These are phyloP conservation scores for Takifugu flavidus DNA, from an alignment of 2,113 vertebrate species.

Conservation along the genomic window DNA sequence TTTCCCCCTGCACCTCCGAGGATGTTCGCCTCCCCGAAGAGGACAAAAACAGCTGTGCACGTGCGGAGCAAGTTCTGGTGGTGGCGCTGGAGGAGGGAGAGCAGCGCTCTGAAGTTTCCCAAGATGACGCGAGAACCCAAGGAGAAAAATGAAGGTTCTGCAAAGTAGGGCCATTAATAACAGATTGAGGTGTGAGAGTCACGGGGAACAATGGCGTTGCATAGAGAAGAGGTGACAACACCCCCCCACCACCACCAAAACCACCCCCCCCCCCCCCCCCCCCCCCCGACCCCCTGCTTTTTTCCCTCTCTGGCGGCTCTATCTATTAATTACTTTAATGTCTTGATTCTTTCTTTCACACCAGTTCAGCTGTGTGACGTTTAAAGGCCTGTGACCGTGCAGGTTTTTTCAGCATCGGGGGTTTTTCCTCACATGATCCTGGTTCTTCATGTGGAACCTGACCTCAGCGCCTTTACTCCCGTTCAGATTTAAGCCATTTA, in stretches of 20 bases:
- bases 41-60: conserved; percentile 3
- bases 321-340: conserved; percentile 77
- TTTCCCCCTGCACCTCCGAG: conserved; percentile 2
- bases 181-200: conserved; percentile 59
- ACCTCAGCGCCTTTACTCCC: no score
- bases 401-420: no score
- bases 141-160: conserved; percentile 56
- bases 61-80: background rate
- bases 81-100: background rate
- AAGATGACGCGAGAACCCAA: conserved; percentile 7
- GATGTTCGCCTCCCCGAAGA: conserved; percentile 1
- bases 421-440: no score
- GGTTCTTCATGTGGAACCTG: no score
- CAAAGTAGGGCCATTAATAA: conserved; percentile 73
- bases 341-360: conserved; percentile 72
- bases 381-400: conserved; percentile 43
- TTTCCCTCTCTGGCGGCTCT: conserved; percentile 58
- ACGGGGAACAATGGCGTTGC: conserved; percentile 76
- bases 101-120: conserved; percentile 25
- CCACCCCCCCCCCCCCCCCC: conserved; percentile 16
- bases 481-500: no score
- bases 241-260: conserved; percentile 36
- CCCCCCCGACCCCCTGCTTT: conserved; percentile 42
- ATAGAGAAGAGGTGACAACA: conserved; percentile 74
- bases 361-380: conserved; percentile 52